Evolutionary conservation across 1,140 invertebrate genomes (phyloP).

Genomic region (Aphaenogaster ashmeadi): DNA sequence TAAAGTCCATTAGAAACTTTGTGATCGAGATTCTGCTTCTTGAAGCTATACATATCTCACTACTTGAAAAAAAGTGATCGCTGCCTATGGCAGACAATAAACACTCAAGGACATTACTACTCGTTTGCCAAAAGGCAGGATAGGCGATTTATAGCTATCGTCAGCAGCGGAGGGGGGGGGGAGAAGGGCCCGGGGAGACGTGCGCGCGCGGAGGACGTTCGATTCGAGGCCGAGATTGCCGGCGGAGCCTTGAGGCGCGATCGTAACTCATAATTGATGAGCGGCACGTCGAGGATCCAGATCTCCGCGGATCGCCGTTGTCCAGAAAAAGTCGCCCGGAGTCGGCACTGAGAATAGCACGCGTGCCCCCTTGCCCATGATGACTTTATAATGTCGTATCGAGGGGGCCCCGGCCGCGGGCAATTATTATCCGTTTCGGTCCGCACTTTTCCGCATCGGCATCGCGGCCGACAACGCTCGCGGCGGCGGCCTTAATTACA

Average conservation of each 20-base stretch:
- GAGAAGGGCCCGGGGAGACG: conserved; percentile 15
- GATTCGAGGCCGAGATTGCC: conserved; percentile 63
- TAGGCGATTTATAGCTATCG: conserved; percentile 62
- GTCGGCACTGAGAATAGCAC: conserved; percentile 50
- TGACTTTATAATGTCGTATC: conserved; percentile 67
- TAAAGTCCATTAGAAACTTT: background rate
- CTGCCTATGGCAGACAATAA: conserved; percentile 23
- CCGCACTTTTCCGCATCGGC: conserved; percentile 63
- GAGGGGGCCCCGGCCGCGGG: conserved; percentile 11
- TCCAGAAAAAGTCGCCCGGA: conserved; percentile 31
- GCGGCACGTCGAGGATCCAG: conserved; percentile 61
- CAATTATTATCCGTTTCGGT: conserved; percentile 65
- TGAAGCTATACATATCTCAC: background rate
- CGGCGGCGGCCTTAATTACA: conserved; percentile 60
- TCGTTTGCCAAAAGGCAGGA: conserved; percentile 51
- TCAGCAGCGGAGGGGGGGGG: background rate
- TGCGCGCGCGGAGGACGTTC: conserved; percentile 46
- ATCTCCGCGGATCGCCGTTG: conserved; percentile 58
- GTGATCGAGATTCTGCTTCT: background rate
- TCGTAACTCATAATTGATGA: conserved; percentile 70
- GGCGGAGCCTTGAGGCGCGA: conserved; percentile 60
- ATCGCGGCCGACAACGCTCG: conserved; percentile 40
- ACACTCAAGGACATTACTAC: conserved; percentile 38
- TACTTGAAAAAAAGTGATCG: background rate
- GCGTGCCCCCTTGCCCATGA: conserved; percentile 51